Base-by-base conservation (phyloP, 2,797 vertebrate genomes). In the Sphaeramia orbicularis region DNA sequence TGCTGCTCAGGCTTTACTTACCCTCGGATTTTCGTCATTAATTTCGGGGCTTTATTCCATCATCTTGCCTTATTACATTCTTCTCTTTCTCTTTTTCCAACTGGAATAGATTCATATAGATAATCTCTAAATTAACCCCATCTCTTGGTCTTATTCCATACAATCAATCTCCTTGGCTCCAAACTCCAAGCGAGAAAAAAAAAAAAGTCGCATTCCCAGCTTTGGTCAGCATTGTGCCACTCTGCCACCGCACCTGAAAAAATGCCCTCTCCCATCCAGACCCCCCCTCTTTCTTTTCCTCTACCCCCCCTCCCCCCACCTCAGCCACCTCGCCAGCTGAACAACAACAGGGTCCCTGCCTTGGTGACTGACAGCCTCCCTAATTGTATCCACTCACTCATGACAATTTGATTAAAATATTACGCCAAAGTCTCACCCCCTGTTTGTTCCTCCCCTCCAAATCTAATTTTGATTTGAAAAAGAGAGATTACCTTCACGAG, bases 371-470 rank as follows among this genome's bases (percentile, higher is more conserved):
- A 99, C 97, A 98, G 95, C 94, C 96, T 96, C 95, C 94, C 96
- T 99, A 99, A 99, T 98, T 98, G 97, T 96, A 98, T 98, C 95
- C 97, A 98, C 94, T 98, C 97, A 97, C 92, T 99, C 97, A 98
- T 99, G 96, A 98, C 96, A 98, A 98, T 98, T 98, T 98, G 96
- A 99, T 99, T 98, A 98, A 99, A 99, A 98, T 98, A 98, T 98
- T 98, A 98, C 92, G 94, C 94, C 95, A 95, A 96, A 96, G 96
- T 96, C 96, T 96, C 96, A 95, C 95, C 96, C 96, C 94, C 95
- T 96, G 96, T 99, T 98, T 97, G 96, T 96, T 97, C 95, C 95
- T 93, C 96, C 96, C 94, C 94, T 96, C 95, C 93, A 96, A 97
- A 98, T 98, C 96, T 97, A 96, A 98, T 98, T 97, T 96, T 97